A percentile compares a stretch with the other conserved stretches of the same genome.
These are phyloP conservation scores for Leptobrachium ailaonicum DNA, from an alignment of 2,113 vertebrate species.

Conservation along the genomic window DNA sequence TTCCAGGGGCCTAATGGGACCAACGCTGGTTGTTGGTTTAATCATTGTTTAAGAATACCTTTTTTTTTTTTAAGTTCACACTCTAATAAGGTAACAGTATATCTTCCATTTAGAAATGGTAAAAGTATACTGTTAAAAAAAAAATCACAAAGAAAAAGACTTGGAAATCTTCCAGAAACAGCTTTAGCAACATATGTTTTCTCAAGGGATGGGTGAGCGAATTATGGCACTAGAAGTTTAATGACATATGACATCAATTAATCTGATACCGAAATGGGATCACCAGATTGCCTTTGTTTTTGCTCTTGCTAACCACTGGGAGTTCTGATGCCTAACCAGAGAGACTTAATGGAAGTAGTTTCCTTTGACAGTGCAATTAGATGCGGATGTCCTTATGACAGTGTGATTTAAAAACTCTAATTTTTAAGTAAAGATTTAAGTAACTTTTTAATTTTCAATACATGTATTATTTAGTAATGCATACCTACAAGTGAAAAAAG, in stretches of 20 bases:
- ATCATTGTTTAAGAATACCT: background rate
- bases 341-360: background rate
- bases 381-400: too few species aligned
- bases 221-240: conserved; percentile 57
- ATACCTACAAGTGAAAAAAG: too few species aligned
- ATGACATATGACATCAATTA: conserved; percentile 58
- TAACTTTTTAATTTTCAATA: too few species aligned
- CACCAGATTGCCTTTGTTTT: conserved; percentile 42
- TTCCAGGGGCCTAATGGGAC: background rate
- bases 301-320: conserved; percentile 28
- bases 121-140: background rate
- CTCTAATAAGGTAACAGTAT: background rate
- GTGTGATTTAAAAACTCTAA: too few species aligned
- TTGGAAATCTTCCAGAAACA: conserved; percentile 45
- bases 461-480: too few species aligned
- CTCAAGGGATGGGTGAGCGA: conserved; percentile 51
- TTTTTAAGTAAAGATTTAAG: too few species aligned
- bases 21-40: conserved; percentile 15
- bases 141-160: background rate
- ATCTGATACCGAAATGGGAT: conserved; percentile 55
- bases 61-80: background rate
- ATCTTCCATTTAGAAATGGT: background rate
- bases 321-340: conserved; percentile 8
- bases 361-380: too few species aligned
- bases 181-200: conserved; percentile 53